These are phyloP conservation scores for Maccullochella peelii DNA, from an alignment of 2,113 vertebrate species.

Conservation along the genomic window DNA sequence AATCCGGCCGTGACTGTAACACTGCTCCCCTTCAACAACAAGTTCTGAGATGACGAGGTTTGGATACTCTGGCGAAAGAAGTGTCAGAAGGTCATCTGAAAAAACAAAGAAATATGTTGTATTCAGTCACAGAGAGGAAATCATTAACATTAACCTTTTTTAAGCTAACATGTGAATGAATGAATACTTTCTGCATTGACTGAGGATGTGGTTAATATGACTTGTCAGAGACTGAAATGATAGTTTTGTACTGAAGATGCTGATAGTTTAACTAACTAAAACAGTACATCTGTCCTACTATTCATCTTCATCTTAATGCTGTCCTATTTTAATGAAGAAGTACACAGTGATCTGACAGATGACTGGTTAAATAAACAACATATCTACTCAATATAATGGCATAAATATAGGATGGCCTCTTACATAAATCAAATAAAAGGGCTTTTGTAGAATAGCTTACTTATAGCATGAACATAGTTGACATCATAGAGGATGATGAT, in stretches of 20 bases:
- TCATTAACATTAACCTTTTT: neutral
- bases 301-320: neutral
- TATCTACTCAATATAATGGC: neutral
- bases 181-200: neutral
- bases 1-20: conserved; percentile 50
- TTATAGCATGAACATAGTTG: conserved; percentile 76
- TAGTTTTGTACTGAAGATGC: neutral
- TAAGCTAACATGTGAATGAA: neutral
- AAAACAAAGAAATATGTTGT: neutral
- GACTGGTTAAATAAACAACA: neutral
- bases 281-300: neutral
- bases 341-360: neutral
- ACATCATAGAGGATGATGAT: conserved; percentile 91
- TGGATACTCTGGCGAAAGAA: conserved; percentile 82
- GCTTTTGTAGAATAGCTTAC: conserved; percentile 54
- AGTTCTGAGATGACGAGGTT: conserved; percentile 86
- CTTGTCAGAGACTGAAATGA: neutral
- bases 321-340: neutral
- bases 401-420: neutral
- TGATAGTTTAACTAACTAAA: neutral
- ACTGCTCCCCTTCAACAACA: conserved; percentile 69
- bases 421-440: neutral
- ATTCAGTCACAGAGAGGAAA: neutral
- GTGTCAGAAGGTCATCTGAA: conserved; percentile 81
- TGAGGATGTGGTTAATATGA: neutral